phyloP scores from a whole-genome alignment of 2,888 invertebrate species.

The Portevinia maculata region DNA sequence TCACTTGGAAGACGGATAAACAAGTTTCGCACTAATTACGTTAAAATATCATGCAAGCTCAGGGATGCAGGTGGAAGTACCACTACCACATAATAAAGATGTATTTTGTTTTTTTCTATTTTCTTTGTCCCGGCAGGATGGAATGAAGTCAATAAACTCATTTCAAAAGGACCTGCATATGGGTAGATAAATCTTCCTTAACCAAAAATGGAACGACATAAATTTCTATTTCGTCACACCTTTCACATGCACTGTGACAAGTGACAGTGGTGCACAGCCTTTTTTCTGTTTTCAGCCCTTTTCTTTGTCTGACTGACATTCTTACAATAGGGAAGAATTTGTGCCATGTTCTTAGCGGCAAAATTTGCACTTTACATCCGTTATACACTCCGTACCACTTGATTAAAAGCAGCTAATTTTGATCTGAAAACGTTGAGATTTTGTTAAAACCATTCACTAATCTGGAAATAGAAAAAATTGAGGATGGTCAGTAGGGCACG shows the following conservation, averaged over 20 bases:
- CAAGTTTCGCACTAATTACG: constrained; percentile 72
- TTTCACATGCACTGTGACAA: constrained; percentile 40
- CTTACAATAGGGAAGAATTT: constrained; percentile 47
- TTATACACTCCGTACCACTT: too few species aligned
- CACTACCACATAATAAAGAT: too few species aligned
- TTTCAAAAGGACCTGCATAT: neutral
- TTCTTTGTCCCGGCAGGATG: constrained; percentile 14
- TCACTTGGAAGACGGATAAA: constrained; percentile 67
- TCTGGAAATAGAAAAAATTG: too few species aligned
- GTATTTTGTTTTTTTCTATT: constrained; percentile 1
- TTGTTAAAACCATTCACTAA: too few species aligned
- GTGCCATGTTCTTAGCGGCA: constrained; percentile 44
- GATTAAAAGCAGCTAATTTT: too few species aligned
- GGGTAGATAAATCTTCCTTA: neutral
- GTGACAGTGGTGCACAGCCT: constrained; percentile 71
- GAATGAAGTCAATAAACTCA: constrained; percentile 64
- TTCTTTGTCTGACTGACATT: neutral
- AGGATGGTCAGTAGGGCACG: too few species aligned
- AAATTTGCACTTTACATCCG: constrained; percentile 52
- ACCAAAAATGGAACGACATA: constrained; percentile 25
- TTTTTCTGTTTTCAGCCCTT: constrained; percentile 38
- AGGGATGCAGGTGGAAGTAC: constrained; percentile 25
- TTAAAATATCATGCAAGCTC: constrained; percentile 70
- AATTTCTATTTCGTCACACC: constrained; percentile 71
- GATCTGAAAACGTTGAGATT: too few species aligned